Evolutionary conservation across 2,888 invertebrate species (phyloP).

Genomic region (Danaus chrysippus): DNA sequence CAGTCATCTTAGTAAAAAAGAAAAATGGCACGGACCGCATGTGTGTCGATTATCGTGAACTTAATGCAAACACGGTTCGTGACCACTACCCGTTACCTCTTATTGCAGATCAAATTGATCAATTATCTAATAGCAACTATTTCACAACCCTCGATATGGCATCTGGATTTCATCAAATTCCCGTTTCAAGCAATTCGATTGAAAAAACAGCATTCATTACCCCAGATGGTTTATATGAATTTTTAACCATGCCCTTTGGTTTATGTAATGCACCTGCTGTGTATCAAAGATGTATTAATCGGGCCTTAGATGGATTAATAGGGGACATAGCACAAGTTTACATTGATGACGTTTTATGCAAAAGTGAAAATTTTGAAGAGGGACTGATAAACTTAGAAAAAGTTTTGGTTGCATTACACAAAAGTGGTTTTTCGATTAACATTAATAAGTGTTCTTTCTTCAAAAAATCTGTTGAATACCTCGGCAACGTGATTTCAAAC

Average conservation of each 20-base stretch:
- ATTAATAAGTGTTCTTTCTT: constrained; percentile 33
- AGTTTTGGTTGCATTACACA: too few relatives aligned
- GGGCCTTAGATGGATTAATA: constrained; percentile 29
- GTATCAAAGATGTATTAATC: not conserved
- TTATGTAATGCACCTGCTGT: too few relatives aligned
- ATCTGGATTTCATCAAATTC: constrained; percentile 11
- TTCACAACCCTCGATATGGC: constrained; percentile 7
- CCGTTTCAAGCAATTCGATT: not conserved
- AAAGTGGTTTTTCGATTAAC: constrained; percentile 37
- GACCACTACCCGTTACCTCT: constrained; percentile 25
- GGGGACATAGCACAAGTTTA: too few relatives aligned
- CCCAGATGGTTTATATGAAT: constrained; percentile 17
- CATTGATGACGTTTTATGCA: too few relatives aligned
- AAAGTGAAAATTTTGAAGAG: too few relatives aligned
- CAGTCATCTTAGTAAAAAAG: constrained; percentile 25
- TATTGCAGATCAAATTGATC: not conserved
- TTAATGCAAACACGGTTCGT: constrained; percentile 24
- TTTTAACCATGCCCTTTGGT: constrained; percentile 14
- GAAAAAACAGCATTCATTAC: constrained; percentile 8
- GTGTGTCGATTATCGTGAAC: constrained; percentile 28
- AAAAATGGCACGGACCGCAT: too few relatives aligned
- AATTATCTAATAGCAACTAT: not conserved
- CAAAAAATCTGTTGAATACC: constrained; percentile 32
- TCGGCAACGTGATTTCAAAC: too few relatives aligned
- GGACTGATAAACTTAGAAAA: too few relatives aligned